Base-by-base conservation (phyloP, 1,140 invertebrate species). In the Contarinia nasturtii region DNA sequence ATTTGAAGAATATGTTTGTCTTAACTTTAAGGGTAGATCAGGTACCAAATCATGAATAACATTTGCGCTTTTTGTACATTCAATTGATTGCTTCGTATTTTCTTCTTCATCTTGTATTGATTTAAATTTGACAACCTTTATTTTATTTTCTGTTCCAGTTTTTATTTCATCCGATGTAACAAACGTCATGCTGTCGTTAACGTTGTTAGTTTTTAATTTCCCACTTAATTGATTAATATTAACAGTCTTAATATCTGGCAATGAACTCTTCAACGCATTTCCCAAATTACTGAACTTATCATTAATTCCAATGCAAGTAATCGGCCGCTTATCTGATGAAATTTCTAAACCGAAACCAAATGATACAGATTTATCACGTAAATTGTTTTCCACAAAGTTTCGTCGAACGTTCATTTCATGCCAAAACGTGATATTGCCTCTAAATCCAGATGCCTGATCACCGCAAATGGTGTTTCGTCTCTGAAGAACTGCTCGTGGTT, bases 401-500 rank as follows among this genome's bases (percentile, higher is more conserved):
- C 48, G 22, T 2, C 36, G 19, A 36, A 40, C 33, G 2, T 36
- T 14, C 8, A 52, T 51, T 38, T 61, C 56, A 27, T 61, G 54
- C 57, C 57, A 61, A 0, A 54, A 53, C 7, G 55, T 52, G 2
- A 57, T 50, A 10, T 57, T 57, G 45, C 53, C 45, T 57, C 53
- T 27, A 58, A 57, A 48, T 33, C 37, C n/a, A 49, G 53, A 7
- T 51, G 45, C 37, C 37, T 63, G 57, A 49, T 59, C 52, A 7
- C 88, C 86, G 53, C 86, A 86, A 52, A 92, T 87, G 5, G 87
- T 90, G 44, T 89, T 86, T 20, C 89, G 67, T 11, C 89, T 71
- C 61, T 86, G 84, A 17, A 86, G 76, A 44, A 74, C 64, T 19
- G 77, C 73, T 34, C 80, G 70, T 19, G 82, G 82, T 58, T 85